Evolutionary conservation across 2,888 invertebrate genomes (phyloP).

Genomic region (Ormyrus pomaceus): DNA sequence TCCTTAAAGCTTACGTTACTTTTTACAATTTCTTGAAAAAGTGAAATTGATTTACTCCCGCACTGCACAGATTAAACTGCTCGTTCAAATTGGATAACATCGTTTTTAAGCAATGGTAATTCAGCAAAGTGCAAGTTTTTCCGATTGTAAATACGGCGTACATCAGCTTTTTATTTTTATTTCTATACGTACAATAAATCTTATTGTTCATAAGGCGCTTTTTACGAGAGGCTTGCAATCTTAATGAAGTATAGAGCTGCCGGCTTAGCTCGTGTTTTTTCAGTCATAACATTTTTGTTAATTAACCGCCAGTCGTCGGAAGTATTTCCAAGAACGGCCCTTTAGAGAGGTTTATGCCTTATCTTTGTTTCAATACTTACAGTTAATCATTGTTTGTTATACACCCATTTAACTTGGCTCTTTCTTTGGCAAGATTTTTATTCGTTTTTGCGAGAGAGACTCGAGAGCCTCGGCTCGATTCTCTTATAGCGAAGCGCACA

Average conservation of each 20-base stretch:
- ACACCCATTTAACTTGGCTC: slow-evolving; percentile 18
- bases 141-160: too few relatives aligned
- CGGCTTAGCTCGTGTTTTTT: not conserved
- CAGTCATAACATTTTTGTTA: slow-evolving; percentile 11
- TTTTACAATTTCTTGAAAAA: too few relatives aligned
- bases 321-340: not conserved
- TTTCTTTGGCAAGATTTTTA: slow-evolving; percentile 21
- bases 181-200: too few relatives aligned
- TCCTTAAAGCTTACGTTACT: too few relatives aligned
- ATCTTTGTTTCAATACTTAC: slow-evolving; percentile 5
- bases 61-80: too few relatives aligned
- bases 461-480: slow-evolving; percentile 3
- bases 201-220: too few relatives aligned
- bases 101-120: too few relatives aligned
- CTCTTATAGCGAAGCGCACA: not conserved
- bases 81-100: too few relatives aligned
- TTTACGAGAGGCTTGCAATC: too few relatives aligned
- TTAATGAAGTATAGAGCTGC: not conserved
- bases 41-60: too few relatives aligned
- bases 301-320: not conserved
- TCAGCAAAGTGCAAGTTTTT: too few relatives aligned
- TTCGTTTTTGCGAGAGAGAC: slow-evolving; percentile 27
- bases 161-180: too few relatives aligned
- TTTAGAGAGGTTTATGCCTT: not conserved
- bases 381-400: slow-evolving; percentile 40